Evolutionary conservation across 2,797 vertebrate species (phyloP).

Genomic region (Podargus strigoides): DNA sequence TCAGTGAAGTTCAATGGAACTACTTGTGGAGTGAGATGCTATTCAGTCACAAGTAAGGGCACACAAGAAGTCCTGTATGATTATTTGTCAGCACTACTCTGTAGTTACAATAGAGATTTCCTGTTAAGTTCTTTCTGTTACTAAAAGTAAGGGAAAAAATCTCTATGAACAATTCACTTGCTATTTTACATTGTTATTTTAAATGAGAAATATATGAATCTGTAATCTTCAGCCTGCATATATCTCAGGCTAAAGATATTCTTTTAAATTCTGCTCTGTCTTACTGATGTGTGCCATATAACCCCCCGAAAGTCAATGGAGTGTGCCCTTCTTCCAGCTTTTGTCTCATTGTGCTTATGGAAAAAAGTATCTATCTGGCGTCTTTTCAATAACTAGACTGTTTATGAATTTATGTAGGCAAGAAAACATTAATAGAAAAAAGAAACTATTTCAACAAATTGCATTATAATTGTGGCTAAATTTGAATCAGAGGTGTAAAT

Average conservation of each 20-base stretch:
- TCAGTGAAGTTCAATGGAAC: background rate
- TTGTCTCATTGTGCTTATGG: background rate
- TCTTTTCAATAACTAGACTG: constrained; percentile 12
- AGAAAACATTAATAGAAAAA: constrained; percentile 6
- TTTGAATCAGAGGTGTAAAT: constrained; percentile 15
- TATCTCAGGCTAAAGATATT: background rate
- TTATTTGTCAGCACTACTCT: background rate
- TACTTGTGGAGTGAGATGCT: constrained; percentile 8
- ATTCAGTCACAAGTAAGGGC: background rate
- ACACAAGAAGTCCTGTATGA: background rate
- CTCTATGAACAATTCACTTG: background rate
- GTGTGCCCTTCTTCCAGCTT: background rate
- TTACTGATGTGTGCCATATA: background rate
- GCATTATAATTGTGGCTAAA: background rate
- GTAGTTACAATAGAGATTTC: background rate
- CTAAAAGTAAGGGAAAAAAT: background rate
- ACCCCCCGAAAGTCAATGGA: background rate
- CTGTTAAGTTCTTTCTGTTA: background rate
- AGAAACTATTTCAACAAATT: background rate
- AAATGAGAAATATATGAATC: background rate
- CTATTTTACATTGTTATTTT: background rate
- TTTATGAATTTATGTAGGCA: constrained; percentile 28
- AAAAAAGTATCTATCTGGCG: background rate
- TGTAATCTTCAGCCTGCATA: background rate
- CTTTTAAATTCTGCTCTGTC: background rate